Evolutionary conservation across 2,888 invertebrate genomes (phyloP).

Genomic region (Cactoblastis cactorum): DNA sequence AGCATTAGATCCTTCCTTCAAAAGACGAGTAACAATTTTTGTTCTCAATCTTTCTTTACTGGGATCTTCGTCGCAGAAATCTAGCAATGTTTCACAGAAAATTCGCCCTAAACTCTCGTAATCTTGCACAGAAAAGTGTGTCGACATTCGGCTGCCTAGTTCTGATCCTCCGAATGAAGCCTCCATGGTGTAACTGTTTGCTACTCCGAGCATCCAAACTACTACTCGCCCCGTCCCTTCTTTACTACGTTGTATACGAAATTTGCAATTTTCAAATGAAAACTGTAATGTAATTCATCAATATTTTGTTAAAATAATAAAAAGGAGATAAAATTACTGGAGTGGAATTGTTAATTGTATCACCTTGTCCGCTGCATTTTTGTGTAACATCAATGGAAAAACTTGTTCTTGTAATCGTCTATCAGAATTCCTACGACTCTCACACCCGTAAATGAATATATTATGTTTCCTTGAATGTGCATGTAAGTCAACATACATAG

Average conservation of each 20-base stretch:
- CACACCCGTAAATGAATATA: conserved; percentile 97
- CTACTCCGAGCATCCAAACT: conserved; percentile 96
- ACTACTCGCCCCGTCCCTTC: conserved; percentile 97
- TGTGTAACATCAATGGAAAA: conserved; percentile 95
- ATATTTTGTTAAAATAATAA: not conserved
- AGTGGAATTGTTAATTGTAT: conserved; percentile 11
- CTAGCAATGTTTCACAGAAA: conserved; percentile 95
- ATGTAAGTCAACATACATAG: conserved; percentile 95
- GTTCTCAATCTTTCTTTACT: conserved; percentile 88
- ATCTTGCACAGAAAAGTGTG: conserved; percentile 89
- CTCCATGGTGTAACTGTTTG: conserved; percentile 97
- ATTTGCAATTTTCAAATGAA: conserved; percentile 96
- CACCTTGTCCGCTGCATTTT: conserved; percentile 94
- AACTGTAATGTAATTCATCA: conserved; percentile 79
- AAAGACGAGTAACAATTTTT: conserved; percentile 88
- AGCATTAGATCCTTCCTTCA: conserved; percentile 91
- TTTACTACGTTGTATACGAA: conserved; percentile 94
- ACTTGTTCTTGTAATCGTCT: conserved; percentile 93
- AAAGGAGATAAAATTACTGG: not conserved
- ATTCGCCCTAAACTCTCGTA: conserved; percentile 87
- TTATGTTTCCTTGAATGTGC: conserved; percentile 97
- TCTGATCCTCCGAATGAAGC: conserved; percentile 96
- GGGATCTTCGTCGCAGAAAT: conserved; percentile 93
- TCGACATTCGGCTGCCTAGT: conserved; percentile 87
- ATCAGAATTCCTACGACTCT: conserved; percentile 88